Conservation (phyloP, 2,113 vertebrate genomes). For the Psephotus haematonotus region DNA sequence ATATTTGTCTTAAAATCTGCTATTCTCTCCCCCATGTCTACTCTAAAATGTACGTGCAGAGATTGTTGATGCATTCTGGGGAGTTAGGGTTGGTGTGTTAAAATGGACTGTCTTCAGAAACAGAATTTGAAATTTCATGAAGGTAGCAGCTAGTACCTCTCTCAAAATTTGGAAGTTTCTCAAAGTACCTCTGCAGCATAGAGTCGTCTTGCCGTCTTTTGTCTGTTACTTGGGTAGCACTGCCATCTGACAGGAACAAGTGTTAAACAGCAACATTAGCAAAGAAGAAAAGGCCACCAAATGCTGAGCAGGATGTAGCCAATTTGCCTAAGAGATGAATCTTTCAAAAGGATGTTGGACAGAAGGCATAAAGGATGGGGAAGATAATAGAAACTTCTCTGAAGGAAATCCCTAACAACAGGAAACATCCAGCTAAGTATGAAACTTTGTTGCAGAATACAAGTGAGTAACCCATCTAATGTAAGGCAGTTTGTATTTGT, state of each 20-base stretch:
- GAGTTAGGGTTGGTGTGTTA: not conserved
- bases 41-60: not conserved
- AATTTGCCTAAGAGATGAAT: not conserved
- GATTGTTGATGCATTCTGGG: not conserved
- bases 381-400: not conserved
- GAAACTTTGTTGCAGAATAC: conserved; percentile 6
- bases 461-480: not conserved
- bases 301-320: not conserved
- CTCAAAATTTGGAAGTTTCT: not conserved
- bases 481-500: not conserved
- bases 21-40: not conserved
- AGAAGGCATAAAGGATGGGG: not conserved
- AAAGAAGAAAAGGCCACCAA: not conserved
- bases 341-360: not conserved
- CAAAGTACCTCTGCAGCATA: not conserved
- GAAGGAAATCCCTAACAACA: not conserved
- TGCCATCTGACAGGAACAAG: not conserved
- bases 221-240: not conserved
- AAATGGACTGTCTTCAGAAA: not conserved
- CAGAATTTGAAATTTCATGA: not conserved
- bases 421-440: not conserved
- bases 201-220: not conserved
- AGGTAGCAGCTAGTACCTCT: not conserved
- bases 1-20: not conserved
- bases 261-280: not conserved